Conservation (phyloP, 2,888 invertebrate species). For the Parnassius smintheus region DNA sequence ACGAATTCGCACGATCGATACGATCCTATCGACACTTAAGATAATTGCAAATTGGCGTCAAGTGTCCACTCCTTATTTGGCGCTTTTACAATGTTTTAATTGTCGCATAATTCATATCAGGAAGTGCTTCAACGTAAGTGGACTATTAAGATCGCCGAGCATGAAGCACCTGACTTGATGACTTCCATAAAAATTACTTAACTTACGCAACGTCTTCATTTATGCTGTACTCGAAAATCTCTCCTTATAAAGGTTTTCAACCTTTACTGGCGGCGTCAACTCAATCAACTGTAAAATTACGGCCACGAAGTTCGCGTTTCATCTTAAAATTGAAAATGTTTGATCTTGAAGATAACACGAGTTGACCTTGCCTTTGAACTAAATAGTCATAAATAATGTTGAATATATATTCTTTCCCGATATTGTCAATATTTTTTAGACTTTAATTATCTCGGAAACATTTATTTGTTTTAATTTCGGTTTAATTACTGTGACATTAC, state of each 20-base stretch:
- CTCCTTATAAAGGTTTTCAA: constrained; percentile 19
- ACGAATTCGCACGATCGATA: not conserved
- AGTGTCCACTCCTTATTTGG: not conserved
- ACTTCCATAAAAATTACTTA: constrained; percentile 24
- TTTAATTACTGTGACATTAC: no score
- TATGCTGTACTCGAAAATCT: constrained; percentile 14
- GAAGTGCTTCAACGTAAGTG: constrained; percentile 20
- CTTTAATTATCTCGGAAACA: no score
- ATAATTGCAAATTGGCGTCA: constrained; percentile 1
- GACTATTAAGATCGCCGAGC: constrained; percentile 10
- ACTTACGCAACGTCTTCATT: constrained; percentile 21
- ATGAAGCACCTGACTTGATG: constrained; percentile 4
- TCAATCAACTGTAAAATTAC: constrained; percentile 20
- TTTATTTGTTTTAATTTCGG: no score
- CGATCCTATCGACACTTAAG: constrained; percentile 1
- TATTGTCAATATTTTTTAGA: no score
- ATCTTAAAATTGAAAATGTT: not conserved
- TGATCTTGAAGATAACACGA: no score
- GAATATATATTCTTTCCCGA: no score
- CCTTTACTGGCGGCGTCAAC: constrained; percentile 16
- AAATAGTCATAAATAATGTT: no score
- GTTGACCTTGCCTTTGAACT: no score
- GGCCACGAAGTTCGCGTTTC: constrained; percentile 6
- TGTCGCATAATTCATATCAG: constrained; percentile 8
- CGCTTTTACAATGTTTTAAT: constrained; percentile 17